Base-by-base conservation (phyloP, 2,888 invertebrate species). In the Esperia sulphurella region DNA sequence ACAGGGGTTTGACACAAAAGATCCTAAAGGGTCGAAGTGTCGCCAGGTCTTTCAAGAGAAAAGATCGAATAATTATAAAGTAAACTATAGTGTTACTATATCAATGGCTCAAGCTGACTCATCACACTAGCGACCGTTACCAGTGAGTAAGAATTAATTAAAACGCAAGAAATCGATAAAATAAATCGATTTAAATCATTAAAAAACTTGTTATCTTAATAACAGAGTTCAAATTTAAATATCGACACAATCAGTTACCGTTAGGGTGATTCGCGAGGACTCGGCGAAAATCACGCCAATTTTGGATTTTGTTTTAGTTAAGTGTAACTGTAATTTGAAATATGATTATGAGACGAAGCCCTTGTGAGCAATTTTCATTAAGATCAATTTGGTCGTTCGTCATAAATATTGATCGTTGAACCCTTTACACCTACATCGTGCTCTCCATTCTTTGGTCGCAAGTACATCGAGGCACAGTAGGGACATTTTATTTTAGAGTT, bases 61-160 rank as follows among this genome's bases (percentile, higher is more conserved):
- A n/a, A n/a, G n/a, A n/a, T n/a, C n/a, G n/a, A 10, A 10, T n/a
- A 8, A 38, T 8, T 8, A 33, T n/a, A n/a, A 38, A n/a, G 12
- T 8, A 1, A 7, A 40, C 14, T 14, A 30, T 13, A 31, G 12
- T 31, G 14, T 13, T 31, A 13, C 21, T 51, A 58, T 58, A 50
- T 69, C 73, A 68, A 55, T 67, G 61, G 57, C 54, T 57, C 58
- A 49, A 46, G 48, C 69, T 85, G 83, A 87, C 65, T 85, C 87
- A 87, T 62, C 64, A 55, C 58, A 4, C 35, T 61, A 21, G 21
- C 21, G 67, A 59, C 84, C 80, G 84, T 83, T 86, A 84, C 75
- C 71, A 65, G 72, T 85, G 84, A 87, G 71, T 83, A 85, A 86
- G 76, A 82, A 84, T 79, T 85, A 86, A 88, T 88, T 87, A 86